Percentiles rank a stretch among this genome's conserved stretches.
Conservation (phyloP, 2,113 vertebrate species). For the Sardina pilchardus region DNA sequence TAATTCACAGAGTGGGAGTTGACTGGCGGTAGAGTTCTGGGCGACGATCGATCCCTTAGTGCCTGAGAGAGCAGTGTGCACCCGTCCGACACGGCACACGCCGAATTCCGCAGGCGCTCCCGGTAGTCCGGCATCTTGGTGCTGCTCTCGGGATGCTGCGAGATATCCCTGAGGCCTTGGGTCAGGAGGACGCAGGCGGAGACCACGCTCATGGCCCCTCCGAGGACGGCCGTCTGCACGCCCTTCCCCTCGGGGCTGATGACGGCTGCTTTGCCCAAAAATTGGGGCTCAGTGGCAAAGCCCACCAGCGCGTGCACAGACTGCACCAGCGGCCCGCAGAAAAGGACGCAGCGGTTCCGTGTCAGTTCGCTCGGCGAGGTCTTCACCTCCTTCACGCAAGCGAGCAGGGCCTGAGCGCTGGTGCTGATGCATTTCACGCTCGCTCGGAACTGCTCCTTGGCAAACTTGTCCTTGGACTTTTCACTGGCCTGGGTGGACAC, state of each 20-base stretch:
- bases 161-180: conserved; percentile 96
- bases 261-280: conserved; percentile 87
- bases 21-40: conserved; percentile 94
- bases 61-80: conserved; percentile 98
- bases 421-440: conserved; percentile 96
- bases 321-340: conserved; percentile 89
- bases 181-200: conserved; percentile 97
- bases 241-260: conserved; percentile 91
- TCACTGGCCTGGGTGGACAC: conserved; percentile 91
- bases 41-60: conserved; percentile 94
- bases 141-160: conserved; percentile 92
- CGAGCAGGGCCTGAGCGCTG: conserved; percentile 90
- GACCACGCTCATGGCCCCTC: conserved; percentile 98
- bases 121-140: conserved; percentile 93
- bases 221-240: conserved; percentile 94
- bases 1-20: conserved; percentile 99
- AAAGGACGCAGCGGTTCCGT: conserved; percentile 89
- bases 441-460: conserved; percentile 95
- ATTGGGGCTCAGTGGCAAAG: conserved; percentile 96
- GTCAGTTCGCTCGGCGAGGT: conserved; percentile 90
- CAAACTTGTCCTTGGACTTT: conserved; percentile 89
- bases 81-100: conserved; percentile 93
- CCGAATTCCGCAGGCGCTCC: conserved; percentile 91
- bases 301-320: conserved; percentile 90
- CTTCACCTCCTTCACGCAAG: conserved; percentile 93